A percentile compares a stretch with the other conserved stretches of the same genome.
These are phyloP conservation scores for Rhizomys pruinosus DNA, from an alignment of 2,113 vertebrate genomes.

Conservation along the genomic window DNA sequence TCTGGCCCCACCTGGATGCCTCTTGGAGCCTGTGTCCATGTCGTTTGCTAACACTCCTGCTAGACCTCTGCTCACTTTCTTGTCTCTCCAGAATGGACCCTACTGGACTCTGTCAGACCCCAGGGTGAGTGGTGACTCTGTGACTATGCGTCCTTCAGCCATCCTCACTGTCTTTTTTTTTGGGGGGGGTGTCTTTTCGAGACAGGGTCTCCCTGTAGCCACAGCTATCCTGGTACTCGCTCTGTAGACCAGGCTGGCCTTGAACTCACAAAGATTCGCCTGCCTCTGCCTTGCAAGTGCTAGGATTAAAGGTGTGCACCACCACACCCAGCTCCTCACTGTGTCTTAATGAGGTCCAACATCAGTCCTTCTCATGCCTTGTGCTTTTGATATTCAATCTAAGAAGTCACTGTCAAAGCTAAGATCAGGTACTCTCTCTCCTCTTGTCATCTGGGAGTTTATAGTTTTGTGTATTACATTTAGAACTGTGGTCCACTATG, in stretches of 20 bases:
- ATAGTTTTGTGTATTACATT: background rate
- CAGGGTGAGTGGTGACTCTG: background rate
- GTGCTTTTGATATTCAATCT: background rate
- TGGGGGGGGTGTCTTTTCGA: too few species aligned
- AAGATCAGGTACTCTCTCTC: background rate
- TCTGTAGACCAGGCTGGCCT: too few species aligned
- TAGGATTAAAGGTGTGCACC: too few species aligned
- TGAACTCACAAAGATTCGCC: too few species aligned
- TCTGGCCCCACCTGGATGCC: background rate
- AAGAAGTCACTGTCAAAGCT: background rate
- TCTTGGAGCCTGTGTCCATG: background rate
- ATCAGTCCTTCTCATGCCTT: background rate
- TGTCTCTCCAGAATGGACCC: background rate
- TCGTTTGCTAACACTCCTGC: background rate
- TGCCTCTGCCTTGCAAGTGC: too few species aligned
- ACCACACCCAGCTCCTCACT: background rate
- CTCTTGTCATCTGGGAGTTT: background rate
- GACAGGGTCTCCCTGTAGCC: too few species aligned
- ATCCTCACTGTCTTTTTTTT: too few species aligned
- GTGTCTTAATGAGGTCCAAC: background rate
- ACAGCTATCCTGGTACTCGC: too few species aligned
- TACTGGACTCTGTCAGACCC: too few species aligned
- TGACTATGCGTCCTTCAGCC: background rate
- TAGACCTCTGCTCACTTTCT: background rate
- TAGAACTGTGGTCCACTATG: background rate